These are phyloP conservation scores for Scaptomyza reducta DNA, from an alignment of 2,888 invertebrate genomes.

Conservation along the genomic window DNA sequence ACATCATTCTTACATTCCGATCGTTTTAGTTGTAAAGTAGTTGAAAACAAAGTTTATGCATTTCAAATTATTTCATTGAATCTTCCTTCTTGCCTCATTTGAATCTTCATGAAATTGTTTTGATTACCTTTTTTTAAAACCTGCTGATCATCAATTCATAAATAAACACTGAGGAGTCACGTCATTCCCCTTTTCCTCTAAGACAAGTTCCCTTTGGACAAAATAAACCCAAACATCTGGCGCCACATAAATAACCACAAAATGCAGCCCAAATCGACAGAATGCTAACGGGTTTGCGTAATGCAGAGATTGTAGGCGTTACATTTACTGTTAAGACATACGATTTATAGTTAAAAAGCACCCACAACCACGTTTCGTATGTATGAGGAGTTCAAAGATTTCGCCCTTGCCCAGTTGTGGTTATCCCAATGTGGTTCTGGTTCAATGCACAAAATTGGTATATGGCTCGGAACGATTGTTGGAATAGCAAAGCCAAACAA, in stretches of 20 bases:
- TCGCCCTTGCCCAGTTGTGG: conserved; percentile 18
- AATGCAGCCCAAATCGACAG: conserved; percentile 73
- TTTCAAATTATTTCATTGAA: too few relatives aligned
- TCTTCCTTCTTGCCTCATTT: too few relatives aligned
- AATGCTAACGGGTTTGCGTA: conserved; percentile 58
- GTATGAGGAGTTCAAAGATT: conserved; percentile 16
- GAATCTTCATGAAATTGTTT: too few relatives aligned
- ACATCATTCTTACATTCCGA: too few relatives aligned
- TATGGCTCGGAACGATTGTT: conserved; percentile 3
- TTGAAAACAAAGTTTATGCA: too few relatives aligned
- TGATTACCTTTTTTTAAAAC: too few relatives aligned
- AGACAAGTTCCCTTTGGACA: conserved; percentile 10
- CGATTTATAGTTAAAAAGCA: conserved; percentile 48
- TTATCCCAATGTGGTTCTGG: conserved; percentile 39
- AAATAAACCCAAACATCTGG: conserved; percentile 58
- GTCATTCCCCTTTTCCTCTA: not conserved
- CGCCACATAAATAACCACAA: conserved; percentile 75
- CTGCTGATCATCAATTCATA: conserved; percentile 25
- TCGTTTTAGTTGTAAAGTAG: too few relatives aligned
- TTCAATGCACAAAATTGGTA: conserved; percentile 33
- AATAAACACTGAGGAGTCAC: conserved; percentile 8
- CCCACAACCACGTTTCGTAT: conserved; percentile 6
- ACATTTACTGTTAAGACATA: conserved; percentile 30
- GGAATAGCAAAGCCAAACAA: too few relatives aligned
- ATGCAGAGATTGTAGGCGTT: conserved; percentile 26